Conservation (phyloP, 1,140 invertebrate genomes). For the Neodiprion pinetum region DNA sequence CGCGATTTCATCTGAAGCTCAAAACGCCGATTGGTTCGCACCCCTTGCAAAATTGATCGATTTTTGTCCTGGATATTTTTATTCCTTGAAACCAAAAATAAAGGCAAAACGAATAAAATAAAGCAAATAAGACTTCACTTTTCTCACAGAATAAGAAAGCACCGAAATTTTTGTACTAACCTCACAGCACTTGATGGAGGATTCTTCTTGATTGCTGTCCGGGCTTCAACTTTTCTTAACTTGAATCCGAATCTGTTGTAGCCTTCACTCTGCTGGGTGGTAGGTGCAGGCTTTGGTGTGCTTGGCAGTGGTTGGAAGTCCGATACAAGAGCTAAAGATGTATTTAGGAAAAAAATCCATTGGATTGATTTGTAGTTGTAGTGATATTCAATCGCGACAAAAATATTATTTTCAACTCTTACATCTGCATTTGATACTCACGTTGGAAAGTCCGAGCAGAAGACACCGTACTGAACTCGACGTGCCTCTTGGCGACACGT, state of each 20-base stretch:
- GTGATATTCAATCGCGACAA: background rate
- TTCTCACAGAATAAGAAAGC: background rate
- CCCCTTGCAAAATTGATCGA: constrained; percentile 64
- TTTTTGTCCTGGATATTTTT: constrained; percentile 31
- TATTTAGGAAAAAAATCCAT: background rate
- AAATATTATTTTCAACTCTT: background rate
- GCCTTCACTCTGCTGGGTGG: background rate
- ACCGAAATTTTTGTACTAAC: constrained; percentile 18
- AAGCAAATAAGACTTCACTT: background rate
- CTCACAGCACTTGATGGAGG: constrained; percentile 16
- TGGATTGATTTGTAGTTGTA: constrained; percentile 20
- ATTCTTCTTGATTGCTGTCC: constrained; percentile 35
- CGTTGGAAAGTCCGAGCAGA: background rate
- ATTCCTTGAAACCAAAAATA: constrained; percentile 16
- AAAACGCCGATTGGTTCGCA: constrained; percentile 71
- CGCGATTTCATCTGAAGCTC: constrained; percentile 69
- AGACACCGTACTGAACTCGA: constrained; percentile 27
- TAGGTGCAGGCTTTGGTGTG: background rate
- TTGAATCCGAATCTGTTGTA: constrained; percentile 62
- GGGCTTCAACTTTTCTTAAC: constrained; percentile 42
- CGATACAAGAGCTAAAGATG: background rate
- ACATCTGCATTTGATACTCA: background rate
- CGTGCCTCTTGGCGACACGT: constrained; percentile 56
- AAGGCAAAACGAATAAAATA: constrained; percentile 11
- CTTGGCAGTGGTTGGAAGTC: background rate